These are phyloP conservation scores for Clarias platycephalus DNA, from an alignment of 2,797 vertebrate species.

Conservation along the genomic window DNA sequence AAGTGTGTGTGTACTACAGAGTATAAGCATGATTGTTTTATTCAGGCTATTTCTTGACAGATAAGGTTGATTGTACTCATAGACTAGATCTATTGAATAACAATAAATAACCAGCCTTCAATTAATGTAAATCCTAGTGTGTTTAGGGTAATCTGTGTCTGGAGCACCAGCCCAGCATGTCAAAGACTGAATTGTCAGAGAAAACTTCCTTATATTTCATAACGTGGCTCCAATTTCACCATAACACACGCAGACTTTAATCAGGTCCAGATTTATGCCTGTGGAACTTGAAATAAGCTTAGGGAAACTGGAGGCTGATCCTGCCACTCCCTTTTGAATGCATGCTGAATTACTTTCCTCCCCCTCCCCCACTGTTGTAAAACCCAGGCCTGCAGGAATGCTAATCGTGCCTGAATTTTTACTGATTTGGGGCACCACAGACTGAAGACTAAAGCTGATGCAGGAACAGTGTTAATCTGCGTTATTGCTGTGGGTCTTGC, in stretches of 20 bases:
- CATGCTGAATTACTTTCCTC: slow-evolving; percentile 6
- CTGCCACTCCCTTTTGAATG: slow-evolving; percentile 21
- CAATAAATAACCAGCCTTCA: not conserved
- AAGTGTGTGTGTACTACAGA: too few species aligned
- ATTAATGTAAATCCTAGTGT: not conserved
- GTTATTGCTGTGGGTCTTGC: not conserved
- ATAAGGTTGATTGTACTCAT: not conserved
- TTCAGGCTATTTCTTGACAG: not conserved
- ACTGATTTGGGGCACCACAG: not conserved
- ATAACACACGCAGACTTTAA: slow-evolving; percentile 15
- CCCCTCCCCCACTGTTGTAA: slow-evolving; percentile 14
- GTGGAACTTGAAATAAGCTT: slow-evolving; percentile 31
- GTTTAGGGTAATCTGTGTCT: not conserved
- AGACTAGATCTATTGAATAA: not conserved
- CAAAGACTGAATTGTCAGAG: not conserved
- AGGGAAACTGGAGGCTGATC: slow-evolving; percentile 31
- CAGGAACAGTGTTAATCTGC: not conserved
- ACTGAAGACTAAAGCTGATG: slow-evolving; percentile 10
- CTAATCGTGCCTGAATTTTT: slow-evolving; percentile 6
- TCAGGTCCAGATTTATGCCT: slow-evolving; percentile 35
- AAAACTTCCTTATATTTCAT: slow-evolving; percentile 24
- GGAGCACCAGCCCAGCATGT: not conserved
- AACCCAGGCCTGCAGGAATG: not conserved
- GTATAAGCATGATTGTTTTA: not conserved
- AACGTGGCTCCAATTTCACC: slow-evolving; percentile 24